A percentile compares a stretch with the other conserved stretches of the same genome.
Evolutionary conservation across 1,140 invertebrate genomes (phyloP).

Genomic region (Temnothorax curvispinosus): DNA sequence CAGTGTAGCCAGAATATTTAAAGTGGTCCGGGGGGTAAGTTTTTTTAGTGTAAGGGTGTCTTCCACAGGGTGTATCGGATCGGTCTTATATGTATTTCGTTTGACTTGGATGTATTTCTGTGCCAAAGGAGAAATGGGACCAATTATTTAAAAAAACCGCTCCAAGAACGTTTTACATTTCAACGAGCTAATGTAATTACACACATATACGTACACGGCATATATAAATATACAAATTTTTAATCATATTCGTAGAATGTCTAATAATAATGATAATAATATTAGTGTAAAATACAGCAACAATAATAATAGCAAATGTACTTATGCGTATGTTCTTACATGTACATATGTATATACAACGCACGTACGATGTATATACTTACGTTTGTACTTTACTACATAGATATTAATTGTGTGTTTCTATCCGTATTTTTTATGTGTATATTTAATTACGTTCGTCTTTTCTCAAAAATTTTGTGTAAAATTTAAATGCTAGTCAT

Average conservation of each 20-base stretch:
- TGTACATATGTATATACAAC: background rate
- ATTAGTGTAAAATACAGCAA: background rate
- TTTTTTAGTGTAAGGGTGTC: too few species aligned
- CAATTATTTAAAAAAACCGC: too few species aligned
- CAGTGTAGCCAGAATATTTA: too few species aligned
- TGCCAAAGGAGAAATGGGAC: too few species aligned
- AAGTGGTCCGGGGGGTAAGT: too few species aligned
- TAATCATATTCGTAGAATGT: background rate
- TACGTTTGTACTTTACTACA: slow-evolving; percentile 4
- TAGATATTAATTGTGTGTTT: background rate
- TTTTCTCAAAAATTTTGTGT: slow-evolving; percentile 9
- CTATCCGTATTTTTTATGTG: background rate
- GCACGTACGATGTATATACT: background rate
- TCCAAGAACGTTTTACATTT: too few species aligned
- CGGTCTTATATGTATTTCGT: too few species aligned
- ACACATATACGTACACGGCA: background rate
- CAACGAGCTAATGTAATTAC: background rate
- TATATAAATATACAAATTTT: background rate
- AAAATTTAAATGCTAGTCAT: slow-evolving; percentile 25
- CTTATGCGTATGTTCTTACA: background rate
- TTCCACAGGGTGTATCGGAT: too few species aligned
- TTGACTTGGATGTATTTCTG: too few species aligned
- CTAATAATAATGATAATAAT: background rate
- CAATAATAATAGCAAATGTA: background rate
- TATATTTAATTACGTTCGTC: background rate